Evolutionary conservation across 2,113 vertebrate genomes (phyloP).

Genomic region (Zingel zingel): DNA sequence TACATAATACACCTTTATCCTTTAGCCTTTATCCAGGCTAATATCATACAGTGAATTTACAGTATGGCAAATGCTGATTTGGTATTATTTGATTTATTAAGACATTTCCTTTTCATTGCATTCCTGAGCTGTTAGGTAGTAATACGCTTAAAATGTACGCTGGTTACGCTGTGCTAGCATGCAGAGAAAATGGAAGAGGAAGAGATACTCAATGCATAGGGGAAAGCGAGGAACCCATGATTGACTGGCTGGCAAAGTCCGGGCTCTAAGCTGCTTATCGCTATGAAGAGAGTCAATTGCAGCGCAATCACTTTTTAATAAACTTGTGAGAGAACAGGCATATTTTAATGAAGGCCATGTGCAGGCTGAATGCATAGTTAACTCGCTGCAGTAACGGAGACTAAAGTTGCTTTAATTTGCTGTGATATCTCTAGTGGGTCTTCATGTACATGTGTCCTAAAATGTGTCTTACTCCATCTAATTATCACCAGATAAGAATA

Average conservation of each 20-base stretch:
- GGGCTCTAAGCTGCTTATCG: conserved; percentile 77
- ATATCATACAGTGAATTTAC: conserved; percentile 5
- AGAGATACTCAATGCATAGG: conserved; percentile 40
- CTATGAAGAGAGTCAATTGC: conserved; percentile 64
- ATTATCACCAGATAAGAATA: conserved; percentile 19
- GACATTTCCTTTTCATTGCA: neutral
- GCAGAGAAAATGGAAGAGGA: conserved; percentile 33
- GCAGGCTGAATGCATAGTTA: conserved; percentile 43
- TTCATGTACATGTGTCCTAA: conserved; percentile 11
- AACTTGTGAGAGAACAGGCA: conserved; percentile 63
- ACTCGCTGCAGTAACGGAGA: conserved; percentile 26
- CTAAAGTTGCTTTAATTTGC: conserved; percentile 37
- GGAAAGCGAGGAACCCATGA: conserved; percentile 53
- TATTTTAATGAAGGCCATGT: conserved; percentile 62
- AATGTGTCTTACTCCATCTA: neutral
- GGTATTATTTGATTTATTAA: neutral
- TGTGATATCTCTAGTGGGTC: neutral
- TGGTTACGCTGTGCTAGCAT: conserved; percentile 32
- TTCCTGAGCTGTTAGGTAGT: conserved; percentile 22
- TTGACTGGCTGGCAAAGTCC: conserved; percentile 69
- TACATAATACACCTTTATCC: neutral
- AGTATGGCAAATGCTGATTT: conserved; percentile 18
- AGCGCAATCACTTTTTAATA: conserved; percentile 77
- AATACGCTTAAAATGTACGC: conserved; percentile 28
- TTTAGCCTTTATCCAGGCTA: too few relatives aligned